Evolutionary conservation across 2,797 vertebrate genomes (phyloP), one percentile per base, ranked within the genome.

Genomic region (Leptoclinus maculatus): DNA sequence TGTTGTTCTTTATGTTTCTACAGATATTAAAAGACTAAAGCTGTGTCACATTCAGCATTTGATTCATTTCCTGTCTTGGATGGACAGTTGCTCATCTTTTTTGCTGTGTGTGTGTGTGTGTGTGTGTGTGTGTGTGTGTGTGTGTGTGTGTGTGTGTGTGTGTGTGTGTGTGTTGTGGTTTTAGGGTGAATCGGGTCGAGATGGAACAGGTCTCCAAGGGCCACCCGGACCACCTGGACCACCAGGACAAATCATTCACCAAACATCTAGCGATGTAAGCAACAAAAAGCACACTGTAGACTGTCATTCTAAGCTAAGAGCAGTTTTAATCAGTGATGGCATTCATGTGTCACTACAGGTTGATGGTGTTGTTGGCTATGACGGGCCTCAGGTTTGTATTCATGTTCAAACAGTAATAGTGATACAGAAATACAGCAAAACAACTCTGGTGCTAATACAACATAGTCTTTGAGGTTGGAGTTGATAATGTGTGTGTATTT

Each of bases 191-290:
- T 14, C 92, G 41, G 98, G 98, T 53, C 94, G 91, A 84, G 96
- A 99, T 11, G 98, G 97, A 27, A 87, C 83, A 0, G 96, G 97
- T 34, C 78, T 93, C 13, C 95, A 94, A 0, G 98, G 97, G 4
- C 95, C 93, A 7, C 97, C 97, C 0, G 98, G 98, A 0, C 96
- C 95, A 1, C 98, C 98, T 0, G 98, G 98, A n/a, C 94, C 95
- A 7, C 97, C 98, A 0, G 98, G 98, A 51, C 94, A 96, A 76
- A 88, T 97, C 2, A 63, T 96, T 78, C 89, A 96, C 80, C 56
- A 93, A 14, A 82, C 94, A 0, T 53, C 88, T 71, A 91, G 83
- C 36, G 87, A 74, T 25, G 96, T 96, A 85, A 88, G 92, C 7
- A 51, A 66, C 21, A 67, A 9, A 29, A 56, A 21, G 5, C 13